phyloP scores from a whole-genome alignment of 2,113 vertebrate species.

The Cyanoderma ruficeps region DNA sequence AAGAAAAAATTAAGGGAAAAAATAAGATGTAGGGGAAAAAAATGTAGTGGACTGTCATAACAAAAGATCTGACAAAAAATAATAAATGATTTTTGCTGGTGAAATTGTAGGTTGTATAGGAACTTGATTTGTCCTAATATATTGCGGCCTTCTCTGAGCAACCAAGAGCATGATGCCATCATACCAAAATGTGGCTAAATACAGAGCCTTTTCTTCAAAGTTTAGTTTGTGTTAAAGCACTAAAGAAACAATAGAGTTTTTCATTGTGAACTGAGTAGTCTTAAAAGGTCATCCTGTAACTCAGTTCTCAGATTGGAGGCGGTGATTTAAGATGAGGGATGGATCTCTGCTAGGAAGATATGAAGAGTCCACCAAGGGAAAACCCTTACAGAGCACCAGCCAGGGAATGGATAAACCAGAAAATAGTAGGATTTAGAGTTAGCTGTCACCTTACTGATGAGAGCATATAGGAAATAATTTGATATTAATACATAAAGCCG shows the following conservation, averaged over 20 bases:
- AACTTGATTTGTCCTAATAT: neutral
- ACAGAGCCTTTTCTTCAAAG: neutral
- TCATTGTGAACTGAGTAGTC: neutral
- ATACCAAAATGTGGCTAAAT: neutral
- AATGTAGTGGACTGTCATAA: neutral
- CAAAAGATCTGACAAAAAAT: neutral
- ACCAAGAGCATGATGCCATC: neutral
- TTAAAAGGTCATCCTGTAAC: neutral
- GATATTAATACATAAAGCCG: neutral
- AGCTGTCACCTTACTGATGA: neutral
- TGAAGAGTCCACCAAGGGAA: neutral
- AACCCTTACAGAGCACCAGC: neutral
- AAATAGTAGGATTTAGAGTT: neutral
- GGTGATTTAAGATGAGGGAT: neutral
- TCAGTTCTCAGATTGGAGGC: neutral
- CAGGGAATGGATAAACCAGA: neutral
- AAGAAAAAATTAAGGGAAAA: neutral
- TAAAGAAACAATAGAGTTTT: neutral
- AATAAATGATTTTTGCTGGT: neutral
- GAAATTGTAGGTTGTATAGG: neutral
- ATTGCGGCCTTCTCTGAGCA: neutral
- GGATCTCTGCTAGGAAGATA: neutral
- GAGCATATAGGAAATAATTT: neutral
- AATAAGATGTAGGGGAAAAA: neutral
- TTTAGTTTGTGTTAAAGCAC: neutral